These are phyloP conservation scores for Ormyrus nitidulus DNA, from an alignment of 2,888 invertebrate species.

Conservation along the genomic window DNA sequence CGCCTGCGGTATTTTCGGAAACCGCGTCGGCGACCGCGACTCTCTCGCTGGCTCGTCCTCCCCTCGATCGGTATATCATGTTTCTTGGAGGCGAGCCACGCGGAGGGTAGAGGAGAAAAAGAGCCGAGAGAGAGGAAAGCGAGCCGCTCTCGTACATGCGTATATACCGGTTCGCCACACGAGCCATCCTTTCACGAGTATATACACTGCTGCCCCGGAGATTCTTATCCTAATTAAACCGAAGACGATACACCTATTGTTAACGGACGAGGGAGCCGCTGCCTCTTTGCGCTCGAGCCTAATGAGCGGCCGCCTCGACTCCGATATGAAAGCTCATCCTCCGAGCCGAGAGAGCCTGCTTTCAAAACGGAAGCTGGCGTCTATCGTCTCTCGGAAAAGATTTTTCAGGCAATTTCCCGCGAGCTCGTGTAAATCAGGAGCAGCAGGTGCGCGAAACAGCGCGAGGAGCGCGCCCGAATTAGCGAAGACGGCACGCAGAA, in stretches of 20 bases:
- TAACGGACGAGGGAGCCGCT: slow-evolving; percentile 23
- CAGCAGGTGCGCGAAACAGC: slow-evolving; percentile 66
- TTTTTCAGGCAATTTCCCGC: too few relatives aligned
- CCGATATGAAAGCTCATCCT: slow-evolving; percentile 15
- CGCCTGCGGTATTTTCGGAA: slow-evolving; percentile 61
- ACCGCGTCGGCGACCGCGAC: slow-evolving; percentile 66
- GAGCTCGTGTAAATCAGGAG: slow-evolving; percentile 61
- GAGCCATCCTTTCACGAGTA: not conserved
- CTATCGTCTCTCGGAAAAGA: too few relatives aligned
- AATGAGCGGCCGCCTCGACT: slow-evolving; percentile 26
- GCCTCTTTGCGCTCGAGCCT: slow-evolving; percentile 20
- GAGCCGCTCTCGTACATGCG: slow-evolving; percentile 9
- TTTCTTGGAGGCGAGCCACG: slow-evolving; percentile 73
- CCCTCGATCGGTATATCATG: slow-evolving; percentile 70
- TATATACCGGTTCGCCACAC: not conserved
- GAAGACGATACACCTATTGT: slow-evolving; percentile 59
- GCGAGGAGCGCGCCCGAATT: slow-evolving; percentile 47
- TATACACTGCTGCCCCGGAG: slow-evolving; percentile 41
- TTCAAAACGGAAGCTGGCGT: too few relatives aligned
- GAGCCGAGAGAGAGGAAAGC: not conserved
- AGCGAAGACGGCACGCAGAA: slow-evolving; percentile 26
- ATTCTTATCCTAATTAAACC: slow-evolving; percentile 74
- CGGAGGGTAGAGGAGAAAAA: slow-evolving; percentile 7
- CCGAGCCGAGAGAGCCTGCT: not conserved
- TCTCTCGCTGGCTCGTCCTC: slow-evolving; percentile 52